These are phyloP conservation scores for Pachyrhynchus sulphureomaculatus DNA, from an alignment of 1,140 invertebrate genomes.

Conservation along the genomic window DNA sequence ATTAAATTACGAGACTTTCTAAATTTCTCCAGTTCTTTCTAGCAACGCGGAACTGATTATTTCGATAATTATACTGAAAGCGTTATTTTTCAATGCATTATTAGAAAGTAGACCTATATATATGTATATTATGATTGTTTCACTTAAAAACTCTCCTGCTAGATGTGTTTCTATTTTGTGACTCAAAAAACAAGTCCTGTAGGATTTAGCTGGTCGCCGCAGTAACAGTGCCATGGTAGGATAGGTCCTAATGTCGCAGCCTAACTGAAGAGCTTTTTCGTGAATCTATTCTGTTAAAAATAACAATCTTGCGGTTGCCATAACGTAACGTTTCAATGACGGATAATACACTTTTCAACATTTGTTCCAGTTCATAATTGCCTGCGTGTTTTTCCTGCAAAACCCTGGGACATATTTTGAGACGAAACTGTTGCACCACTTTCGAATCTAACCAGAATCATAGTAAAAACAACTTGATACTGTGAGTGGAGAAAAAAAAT, in stretches of 20 bases:
- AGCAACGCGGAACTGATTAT: too few species aligned
- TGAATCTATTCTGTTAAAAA: slow-evolving; percentile 36
- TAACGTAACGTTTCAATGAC: background rate
- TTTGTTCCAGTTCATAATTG: slow-evolving; percentile 35
- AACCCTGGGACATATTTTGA: background rate
- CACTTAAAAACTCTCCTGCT: too few species aligned
- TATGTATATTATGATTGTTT: too few species aligned
- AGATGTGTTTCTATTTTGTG: too few species aligned
- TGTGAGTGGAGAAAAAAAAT: too few species aligned
- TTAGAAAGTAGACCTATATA: too few species aligned
- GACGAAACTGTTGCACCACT: background rate
- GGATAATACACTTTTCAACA: slow-evolving; percentile 12
- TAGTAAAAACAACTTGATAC: too few species aligned
- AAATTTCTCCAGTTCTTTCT: too few species aligned
- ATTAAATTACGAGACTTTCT: too few species aligned
- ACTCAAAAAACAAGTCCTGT: background rate
- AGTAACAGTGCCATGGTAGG: slow-evolving; percentile 45
- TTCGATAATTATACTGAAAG: too few species aligned
- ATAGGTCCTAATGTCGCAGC: slow-evolving; percentile 45
- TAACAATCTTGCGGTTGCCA: slow-evolving; percentile 32
- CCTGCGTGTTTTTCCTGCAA: slow-evolving; percentile 30
- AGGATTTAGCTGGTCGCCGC: slow-evolving; percentile 14
- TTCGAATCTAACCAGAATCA: too few species aligned
- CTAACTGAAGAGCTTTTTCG: slow-evolving; percentile 41
- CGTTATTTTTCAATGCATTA: too few species aligned